Evolutionary conservation across 2,888 invertebrate genomes (phyloP).

Genomic region (Antitype chi): DNA sequence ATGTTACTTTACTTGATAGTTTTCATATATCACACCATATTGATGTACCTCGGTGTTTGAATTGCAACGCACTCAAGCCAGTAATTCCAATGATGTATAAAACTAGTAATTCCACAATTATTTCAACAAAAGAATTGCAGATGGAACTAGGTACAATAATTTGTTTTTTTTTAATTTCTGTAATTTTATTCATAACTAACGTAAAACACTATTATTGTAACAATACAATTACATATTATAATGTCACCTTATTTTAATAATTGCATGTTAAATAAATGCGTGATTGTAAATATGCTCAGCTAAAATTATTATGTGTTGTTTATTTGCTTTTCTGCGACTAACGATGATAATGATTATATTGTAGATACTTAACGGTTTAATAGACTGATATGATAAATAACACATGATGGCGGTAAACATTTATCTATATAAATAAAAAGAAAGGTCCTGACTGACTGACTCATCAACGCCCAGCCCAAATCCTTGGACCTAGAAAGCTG

Average conservation of each 20-base stretch:
- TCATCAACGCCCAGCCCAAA: no score
- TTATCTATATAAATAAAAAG: no score
- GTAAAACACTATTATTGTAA: constrained; percentile 3
- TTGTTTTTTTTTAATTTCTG: background rate
- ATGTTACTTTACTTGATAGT: background rate
- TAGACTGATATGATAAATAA: constrained; percentile 41
- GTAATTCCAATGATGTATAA: no score
- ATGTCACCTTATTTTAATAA: background rate
- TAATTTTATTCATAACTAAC: constrained; percentile 2
- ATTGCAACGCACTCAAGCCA: background rate
- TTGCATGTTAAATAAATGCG: background rate
- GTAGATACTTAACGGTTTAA: constrained; percentile 21
- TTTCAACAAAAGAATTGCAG: background rate
- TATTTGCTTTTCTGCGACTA: constrained; percentile 30
- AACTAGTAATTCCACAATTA: background rate
- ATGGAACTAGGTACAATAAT: background rate
- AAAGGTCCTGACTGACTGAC: no score
- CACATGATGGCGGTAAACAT: constrained; percentile 15
- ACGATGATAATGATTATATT: constrained; percentile 20
- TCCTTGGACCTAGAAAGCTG: no score
- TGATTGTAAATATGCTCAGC: background rate
- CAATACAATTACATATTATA: constrained; percentile 10
- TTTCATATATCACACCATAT: background rate
- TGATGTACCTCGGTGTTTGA: background rate
- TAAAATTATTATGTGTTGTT: constrained; percentile 11